phyloP scores from a whole-genome alignment of 2,113 vertebrate genomes.

The Labrus mixtus region DNA sequence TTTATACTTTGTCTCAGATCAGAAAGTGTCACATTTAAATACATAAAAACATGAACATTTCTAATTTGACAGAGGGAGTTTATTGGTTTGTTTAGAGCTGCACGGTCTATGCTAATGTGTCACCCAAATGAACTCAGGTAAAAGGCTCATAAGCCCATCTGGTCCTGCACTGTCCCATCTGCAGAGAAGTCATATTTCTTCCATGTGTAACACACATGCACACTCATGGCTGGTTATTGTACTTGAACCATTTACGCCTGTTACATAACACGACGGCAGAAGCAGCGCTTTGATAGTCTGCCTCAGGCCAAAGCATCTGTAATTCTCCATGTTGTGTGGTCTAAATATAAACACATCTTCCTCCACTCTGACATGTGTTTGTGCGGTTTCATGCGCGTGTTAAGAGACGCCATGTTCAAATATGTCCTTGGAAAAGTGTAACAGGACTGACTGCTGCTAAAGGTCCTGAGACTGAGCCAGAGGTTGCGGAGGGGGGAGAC shows the following conservation, averaged over 20 bases:
- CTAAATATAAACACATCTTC: slow-evolving; percentile 20
- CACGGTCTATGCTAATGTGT: too few species aligned
- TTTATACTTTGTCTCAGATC: too few species aligned
- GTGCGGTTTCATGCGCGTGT: slow-evolving; percentile 14
- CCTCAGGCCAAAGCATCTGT: slow-evolving; percentile 15
- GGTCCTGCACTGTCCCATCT: background rate
- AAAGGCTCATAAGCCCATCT: background rate
- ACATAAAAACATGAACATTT: too few species aligned
- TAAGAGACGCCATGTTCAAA: background rate
- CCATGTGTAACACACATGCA: slow-evolving; percentile 1
- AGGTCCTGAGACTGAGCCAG: slow-evolving; percentile 52
- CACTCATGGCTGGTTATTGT: slow-evolving; percentile 1
- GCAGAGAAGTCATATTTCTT: slow-evolving; percentile 15
- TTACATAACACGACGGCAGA: slow-evolving; percentile 30
- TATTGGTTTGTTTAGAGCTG: too few species aligned
- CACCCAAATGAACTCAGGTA: too few species aligned
- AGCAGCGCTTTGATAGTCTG: slow-evolving; percentile 3
- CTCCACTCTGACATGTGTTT: slow-evolving; percentile 12
- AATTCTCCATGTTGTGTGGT: slow-evolving; percentile 4
- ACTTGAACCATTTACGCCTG: slow-evolving; percentile 13
- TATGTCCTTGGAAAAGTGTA: slow-evolving; percentile 11
- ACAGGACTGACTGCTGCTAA: slow-evolving; percentile 34
- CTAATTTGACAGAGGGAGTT: too few species aligned
- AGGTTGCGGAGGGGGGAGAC: slow-evolving; percentile 19
- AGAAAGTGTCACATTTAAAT: too few species aligned